Evolutionary conservation across 2,113 vertebrate species (phyloP), one percentile per base, ranked within the genome.

Genomic region (Kryptolebias marmoratus): DNA sequence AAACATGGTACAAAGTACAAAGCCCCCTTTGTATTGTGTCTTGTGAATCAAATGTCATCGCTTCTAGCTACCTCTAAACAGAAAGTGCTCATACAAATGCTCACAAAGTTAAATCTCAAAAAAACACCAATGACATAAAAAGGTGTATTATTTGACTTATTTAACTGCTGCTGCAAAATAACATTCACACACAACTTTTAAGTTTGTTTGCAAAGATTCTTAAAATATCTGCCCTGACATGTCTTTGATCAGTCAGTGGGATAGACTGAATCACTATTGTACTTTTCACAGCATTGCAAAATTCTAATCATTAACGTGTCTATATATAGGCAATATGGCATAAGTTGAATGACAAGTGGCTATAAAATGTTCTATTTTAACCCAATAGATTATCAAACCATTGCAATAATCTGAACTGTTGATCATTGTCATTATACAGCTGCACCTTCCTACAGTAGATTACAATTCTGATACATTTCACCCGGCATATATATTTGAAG

Each of bases 401-500:
- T 10, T 42, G 39, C 5, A 9, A 5, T 10, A 42, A 9, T 42
- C 39, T 42, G 5, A 9, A 10, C 8, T 42, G 39, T 10, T 42
- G 39, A 42, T 42, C 5, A 8, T 9, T 42, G 39, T 10, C 8
- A 10, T 42, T 42, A 9, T 42, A 10, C 9, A 9, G 8, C 8
- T 42, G 39, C 1, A 10, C 39, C 9, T 42, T 42, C 9, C 5
- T 42, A 42, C 39, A 36, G 7, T 36, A 36, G 32, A 42, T 36
- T 36, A 36, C 36, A 36, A 36, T 3, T 36, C 36, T 36, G 36
- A 36, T 49, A 16, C 4, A 54, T 68, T 75, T 77, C 60, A 82
- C 79, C 73, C 71, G 8, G 36, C 60, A 11, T 68, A 86, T 80
- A 75, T 72, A 55, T 57, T 32, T 27, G 66, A 36, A 27, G 50